Evolutionary conservation across 92 coral and sea anemone genomes (phyloP).

Genomic region (Blastomussa wellsi): DNA sequence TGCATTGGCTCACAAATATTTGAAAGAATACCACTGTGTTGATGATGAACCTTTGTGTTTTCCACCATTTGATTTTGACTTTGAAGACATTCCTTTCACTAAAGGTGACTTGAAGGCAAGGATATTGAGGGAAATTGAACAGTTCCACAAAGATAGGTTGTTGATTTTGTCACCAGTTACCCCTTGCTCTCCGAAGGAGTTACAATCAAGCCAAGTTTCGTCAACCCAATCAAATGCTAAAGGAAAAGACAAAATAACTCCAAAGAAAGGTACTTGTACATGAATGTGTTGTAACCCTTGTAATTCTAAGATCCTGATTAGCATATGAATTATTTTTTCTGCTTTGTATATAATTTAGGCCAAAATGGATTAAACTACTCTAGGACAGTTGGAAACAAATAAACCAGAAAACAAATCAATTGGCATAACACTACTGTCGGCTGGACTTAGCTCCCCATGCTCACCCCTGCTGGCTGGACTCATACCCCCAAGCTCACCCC

Average conservation of each 20-base stretch:
- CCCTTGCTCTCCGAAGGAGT: constrained; percentile 18
- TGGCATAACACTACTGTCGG: no score
- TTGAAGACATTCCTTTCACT: constrained; percentile 79
- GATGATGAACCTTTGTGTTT: constrained; percentile 94
- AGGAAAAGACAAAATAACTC: not conserved
- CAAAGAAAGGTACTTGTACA: constrained; percentile 40
- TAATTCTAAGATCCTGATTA: not conserved
- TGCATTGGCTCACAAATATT: constrained; percentile 76
- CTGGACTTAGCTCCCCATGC: no score
- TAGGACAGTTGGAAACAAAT: no score
- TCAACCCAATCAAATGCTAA: constrained; percentile 25
- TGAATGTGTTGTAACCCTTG: not conserved
- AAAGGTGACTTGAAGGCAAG: constrained; percentile 85
- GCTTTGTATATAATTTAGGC: not conserved
- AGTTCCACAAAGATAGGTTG: constrained; percentile 59
- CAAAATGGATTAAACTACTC: no score
- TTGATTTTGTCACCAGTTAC: constrained; percentile 61
- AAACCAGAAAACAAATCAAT: no score
- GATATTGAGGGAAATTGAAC: constrained; percentile 79
- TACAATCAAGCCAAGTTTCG: constrained; percentile 39
- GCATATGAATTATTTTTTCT: not conserved
- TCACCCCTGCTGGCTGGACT: no score
- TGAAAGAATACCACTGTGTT: constrained; percentile 83
- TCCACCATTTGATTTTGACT: constrained; percentile 87
- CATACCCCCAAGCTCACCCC: no score